phyloP scores from a whole-genome alignment of 2,113 vertebrate genomes.

The Clarias batrachus region DNA sequence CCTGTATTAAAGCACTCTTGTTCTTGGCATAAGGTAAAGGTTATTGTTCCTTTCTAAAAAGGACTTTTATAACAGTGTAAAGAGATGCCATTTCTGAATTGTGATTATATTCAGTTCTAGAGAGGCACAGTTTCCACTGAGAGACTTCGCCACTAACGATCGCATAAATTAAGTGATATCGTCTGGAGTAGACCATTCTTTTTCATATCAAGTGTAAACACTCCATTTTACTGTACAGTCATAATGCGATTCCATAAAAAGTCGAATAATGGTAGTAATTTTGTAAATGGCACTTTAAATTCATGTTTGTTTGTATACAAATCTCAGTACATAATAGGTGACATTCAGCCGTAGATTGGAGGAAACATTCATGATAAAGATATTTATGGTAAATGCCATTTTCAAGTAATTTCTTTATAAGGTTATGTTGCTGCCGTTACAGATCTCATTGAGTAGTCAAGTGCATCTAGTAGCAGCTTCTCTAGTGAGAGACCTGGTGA shows the following conservation, averaged over 20 bases:
- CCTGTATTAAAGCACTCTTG: slow-evolving; percentile 30
- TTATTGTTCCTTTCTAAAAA: background rate
- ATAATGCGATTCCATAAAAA: background rate
- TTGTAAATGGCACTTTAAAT: background rate
- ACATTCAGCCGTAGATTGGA: background rate
- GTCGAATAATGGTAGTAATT: background rate
- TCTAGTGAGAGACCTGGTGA: background rate
- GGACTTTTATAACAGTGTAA: background rate
- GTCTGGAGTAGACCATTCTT: background rate
- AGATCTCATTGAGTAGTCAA: too few relatives aligned
- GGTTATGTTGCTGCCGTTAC: background rate
- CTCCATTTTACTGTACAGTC: background rate
- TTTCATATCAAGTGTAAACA: background rate
- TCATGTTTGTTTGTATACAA: background rate
- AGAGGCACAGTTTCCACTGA: background rate
- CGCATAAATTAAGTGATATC: background rate
- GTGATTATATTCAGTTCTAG: background rate
- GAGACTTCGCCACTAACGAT: background rate
- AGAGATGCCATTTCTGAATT: background rate
- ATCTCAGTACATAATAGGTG: background rate
- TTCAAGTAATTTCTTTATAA: background rate
- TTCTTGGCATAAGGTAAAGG: slow-evolving; percentile 41
- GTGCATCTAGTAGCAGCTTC: background rate
- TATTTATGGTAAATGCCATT: background rate
- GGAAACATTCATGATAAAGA: background rate